Base-by-base conservation (phyloP, 2,888 invertebrate genomes). In the Strigamia crassipes region DNA sequence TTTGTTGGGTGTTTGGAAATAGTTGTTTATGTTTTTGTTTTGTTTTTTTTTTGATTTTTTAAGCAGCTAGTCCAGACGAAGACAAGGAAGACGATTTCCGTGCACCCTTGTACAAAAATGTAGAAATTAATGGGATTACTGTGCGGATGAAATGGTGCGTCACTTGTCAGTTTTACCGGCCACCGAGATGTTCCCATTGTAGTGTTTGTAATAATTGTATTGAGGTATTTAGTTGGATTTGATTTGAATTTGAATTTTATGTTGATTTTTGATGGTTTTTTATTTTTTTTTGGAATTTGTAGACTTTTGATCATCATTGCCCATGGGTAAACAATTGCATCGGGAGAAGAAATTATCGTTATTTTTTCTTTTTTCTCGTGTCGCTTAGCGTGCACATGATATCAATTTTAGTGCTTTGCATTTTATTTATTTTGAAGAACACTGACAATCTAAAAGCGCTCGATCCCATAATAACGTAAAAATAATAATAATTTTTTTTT, bases 111-210 rank as follows among this genome's bases (percentile, higher is more conserved):
- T 99, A 98, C 89, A 96, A 96, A 89, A 97, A 94, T 89, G 96
- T 98, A 84, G 98, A 99, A 89, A 97, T 99, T 85, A 96, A 97
- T 90, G 98, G 98, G 83, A 97, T 99, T 85, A 97, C 97, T 15
- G 97, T 99, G 84, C 93, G 99, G 84, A 99, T 99, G 99, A 99
- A 99, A 90, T 99, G 99, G 99, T 99, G 99, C 90, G 96, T 97
- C 85, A 99, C 99, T 2, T 99, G 99, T 90, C 97, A 98, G 90
- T 99, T 99, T 91, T 99, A 99, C 90, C 92, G 99, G 87, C 99
- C 99, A 88, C 99, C 99, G 84, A 91, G 99, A 87, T 98, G 99
- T 89, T 97, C 97, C 83, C 99, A 99, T 90, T 99, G 99, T 90
- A 97, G 97, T 85, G 97, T 99, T 83, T 99, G 99, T 91, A 97